A percentile compares a stretch with the other conserved stretches of the same genome.
Evolutionary conservation across 2,113 vertebrate genomes (phyloP).

Genomic region (Carassius auratus): DNA sequence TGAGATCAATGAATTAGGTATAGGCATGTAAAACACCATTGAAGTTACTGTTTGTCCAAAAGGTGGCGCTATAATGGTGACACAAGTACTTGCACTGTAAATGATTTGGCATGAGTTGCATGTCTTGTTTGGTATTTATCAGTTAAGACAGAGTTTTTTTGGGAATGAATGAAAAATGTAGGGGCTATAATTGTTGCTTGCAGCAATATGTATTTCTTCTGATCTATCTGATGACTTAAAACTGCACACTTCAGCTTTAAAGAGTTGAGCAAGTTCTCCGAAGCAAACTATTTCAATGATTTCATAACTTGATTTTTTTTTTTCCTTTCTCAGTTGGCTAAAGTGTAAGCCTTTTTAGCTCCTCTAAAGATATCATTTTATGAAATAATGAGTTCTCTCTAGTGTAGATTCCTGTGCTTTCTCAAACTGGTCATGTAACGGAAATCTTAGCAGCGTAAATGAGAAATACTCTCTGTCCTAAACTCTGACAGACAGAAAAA

Average conservation of each 20-base stretch:
- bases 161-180: background rate
- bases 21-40: background rate
- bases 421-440: background rate
- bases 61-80: background rate
- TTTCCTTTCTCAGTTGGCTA: background rate
- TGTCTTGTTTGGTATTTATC: background rate
- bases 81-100: background rate
- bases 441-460: background rate
- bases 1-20: background rate
- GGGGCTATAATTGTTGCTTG: background rate
- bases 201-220: background rate
- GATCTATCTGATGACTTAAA: background rate
- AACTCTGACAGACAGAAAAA: conserved; percentile 11
- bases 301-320: background rate
- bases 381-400: background rate
- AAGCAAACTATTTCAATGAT: background rate
- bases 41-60: background rate
- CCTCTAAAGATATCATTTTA: background rate
- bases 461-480: background rate
- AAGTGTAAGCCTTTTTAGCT: background rate
- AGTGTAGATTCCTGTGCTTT: background rate
- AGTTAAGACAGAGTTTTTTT: background rate
- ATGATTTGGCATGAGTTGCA: background rate
- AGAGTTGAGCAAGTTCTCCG: background rate
- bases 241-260: background rate